Percentiles rank a stretch among this genome's conserved stretches.
Conservation (phyloP, 2,888 invertebrate genomes). For the Gandaritis pyraliata region DNA sequence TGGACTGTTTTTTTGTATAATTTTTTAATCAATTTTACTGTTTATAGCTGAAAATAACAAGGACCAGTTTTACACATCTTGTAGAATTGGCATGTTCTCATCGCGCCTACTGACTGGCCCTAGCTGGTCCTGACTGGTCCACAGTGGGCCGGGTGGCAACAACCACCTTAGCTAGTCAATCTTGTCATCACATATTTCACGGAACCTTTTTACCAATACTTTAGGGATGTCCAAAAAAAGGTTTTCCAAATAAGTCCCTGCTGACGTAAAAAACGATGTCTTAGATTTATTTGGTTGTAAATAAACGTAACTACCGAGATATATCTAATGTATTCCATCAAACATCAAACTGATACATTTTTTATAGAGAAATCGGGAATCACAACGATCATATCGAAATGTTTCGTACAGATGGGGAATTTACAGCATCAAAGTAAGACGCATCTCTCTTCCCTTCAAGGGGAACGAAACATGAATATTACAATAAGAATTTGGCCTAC, state of each 20-base stretch:
- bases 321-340: not conserved
- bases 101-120: too few species aligned
- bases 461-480: slow-evolving; percentile 15
- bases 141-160: too few species aligned
- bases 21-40: too few species aligned
- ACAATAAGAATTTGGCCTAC: slow-evolving; percentile 15
- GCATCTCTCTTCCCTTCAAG: slow-evolving; percentile 2
- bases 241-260: too few species aligned
- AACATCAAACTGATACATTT: not conserved
- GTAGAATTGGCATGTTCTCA: too few species aligned
- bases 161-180: too few species aligned
- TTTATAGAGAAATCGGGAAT: not conserved
- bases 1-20: too few species aligned
- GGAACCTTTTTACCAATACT: not conserved
- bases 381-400: not conserved
- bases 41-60: too few species aligned
- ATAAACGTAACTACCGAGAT: not conserved
- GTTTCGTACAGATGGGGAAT: not conserved
- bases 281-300: not conserved
- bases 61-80: too few species aligned
- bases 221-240: not conserved
- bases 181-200: not conserved
- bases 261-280: not conserved
- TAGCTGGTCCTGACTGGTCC: too few species aligned
- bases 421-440: not conserved